These are phyloP conservation scores for Tethea ocularis DNA, from an alignment of 2,888 invertebrate genomes.

Conservation along the genomic window DNA sequence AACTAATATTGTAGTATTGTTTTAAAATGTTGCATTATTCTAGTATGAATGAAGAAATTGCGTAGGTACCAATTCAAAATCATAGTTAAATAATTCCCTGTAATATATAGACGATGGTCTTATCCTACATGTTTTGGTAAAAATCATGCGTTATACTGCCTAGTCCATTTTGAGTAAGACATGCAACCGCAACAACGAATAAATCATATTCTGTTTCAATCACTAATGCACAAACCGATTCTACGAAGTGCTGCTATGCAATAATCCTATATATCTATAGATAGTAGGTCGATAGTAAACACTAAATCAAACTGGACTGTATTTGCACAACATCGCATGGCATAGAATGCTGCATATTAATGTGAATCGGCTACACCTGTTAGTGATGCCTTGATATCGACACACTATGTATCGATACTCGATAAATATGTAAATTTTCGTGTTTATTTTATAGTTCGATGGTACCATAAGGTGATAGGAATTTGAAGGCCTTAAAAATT, in stretches of 20 bases:
- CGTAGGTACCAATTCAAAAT: no score
- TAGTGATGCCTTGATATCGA: background rate
- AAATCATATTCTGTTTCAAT: conserved; percentile 3
- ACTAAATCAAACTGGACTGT: conserved; percentile 55
- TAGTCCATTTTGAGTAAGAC: no score
- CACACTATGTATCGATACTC: background rate
- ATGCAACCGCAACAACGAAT: background rate
- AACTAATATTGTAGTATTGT: no score
- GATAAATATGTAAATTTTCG: background rate
- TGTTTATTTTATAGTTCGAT: background rate
- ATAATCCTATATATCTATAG: conserved; percentile 3
- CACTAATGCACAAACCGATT: conserved; percentile 7
- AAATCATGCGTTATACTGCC: no score
- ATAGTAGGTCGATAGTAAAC: conserved; percentile 32
- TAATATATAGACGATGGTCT: no score
- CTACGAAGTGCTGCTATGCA: conserved; percentile 4
- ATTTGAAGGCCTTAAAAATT: no score
- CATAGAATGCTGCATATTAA: conserved; percentile 55
- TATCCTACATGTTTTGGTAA: no score
- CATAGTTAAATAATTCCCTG: no score
- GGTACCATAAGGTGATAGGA: background rate
- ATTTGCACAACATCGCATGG: conserved; percentile 54
- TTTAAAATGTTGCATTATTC: no score
- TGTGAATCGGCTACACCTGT: conserved; percentile 30
- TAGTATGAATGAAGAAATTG: no score